Evolutionary conservation across 2,113 vertebrate species (phyloP), one percentile per base, ranked within the genome.

Genomic region (Myodes glareolus): DNA sequence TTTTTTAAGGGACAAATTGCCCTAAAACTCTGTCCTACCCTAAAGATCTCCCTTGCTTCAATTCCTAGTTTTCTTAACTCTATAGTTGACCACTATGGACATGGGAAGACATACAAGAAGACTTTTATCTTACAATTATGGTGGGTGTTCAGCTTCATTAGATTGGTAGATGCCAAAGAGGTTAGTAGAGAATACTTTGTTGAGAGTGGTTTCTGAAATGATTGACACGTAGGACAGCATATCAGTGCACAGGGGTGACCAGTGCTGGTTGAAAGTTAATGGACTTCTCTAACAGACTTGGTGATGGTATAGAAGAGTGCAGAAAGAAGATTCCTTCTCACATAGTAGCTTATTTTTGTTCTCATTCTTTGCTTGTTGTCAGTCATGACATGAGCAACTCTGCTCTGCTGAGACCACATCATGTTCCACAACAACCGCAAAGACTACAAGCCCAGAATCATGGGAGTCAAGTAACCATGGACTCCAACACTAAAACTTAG

Each of bases 21-120:
- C 39, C 55, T 85, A 75, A 84, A 36, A 97, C 78, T 94, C 17
- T 84, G 3, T 68, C 95, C 61, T 85, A 33, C 65, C 23, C 52
- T 42, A 96, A 92, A 50, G 58, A 36, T 84, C 14, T 47, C 11
- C 4, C 7, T 75, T 77, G 5, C 1, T 93, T 76, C 76, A 58
- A 29, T 80, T 36, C 88, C 63, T 42, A 76, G 23, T 76, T 58
- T 45, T 47, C 73, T 88, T 63, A 92, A 58, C 42, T 89, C 45
- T 12, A 25, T 91, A 76, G 4, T 58, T 94, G 58, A 94, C 85
- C 11, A 76, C 31, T 10, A 0, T 33, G 17, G 23, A 85, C 14
- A 88, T 88, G 39, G 23, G 27, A 91, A 92, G 31, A 93, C 16
- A 13, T 88, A 67, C 2, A 84, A 8, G 21, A 90, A 91, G 23